phyloP scores from a whole-genome alignment of 2,113 vertebrate genomes.

The Charadrius vociferus region DNA sequence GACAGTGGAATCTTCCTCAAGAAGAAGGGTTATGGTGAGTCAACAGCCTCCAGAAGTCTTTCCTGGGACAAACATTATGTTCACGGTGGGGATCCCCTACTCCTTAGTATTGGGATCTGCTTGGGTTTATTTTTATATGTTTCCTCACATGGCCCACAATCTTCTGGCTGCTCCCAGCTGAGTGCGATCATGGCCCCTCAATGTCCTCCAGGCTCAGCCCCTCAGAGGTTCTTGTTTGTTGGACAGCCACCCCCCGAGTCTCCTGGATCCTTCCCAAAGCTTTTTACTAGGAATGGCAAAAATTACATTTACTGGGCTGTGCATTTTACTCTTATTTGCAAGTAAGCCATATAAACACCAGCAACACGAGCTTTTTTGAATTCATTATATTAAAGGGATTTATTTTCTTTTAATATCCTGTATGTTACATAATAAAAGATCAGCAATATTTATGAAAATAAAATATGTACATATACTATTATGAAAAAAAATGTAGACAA shows the following conservation, averaged over 20 bases:
- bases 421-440: not conserved
- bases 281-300: not conserved
- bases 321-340: not conserved
- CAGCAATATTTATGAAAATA: not conserved
- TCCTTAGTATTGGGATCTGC: not conserved
- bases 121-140: not conserved
- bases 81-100: not conserved
- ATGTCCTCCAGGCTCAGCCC: rapidly evolving
- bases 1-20: not conserved
- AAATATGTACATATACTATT: not conserved
- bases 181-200: not conserved
- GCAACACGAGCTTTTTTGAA: rapidly evolving
- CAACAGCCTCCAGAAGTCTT: not conserved
- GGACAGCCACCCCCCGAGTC: rapidly evolving
- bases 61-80: not conserved
- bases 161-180: not conserved
- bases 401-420: not conserved
- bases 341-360: not conserved
- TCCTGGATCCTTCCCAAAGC: rapidly evolving
- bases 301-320: not conserved
- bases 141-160: not conserved
- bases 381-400: not conserved
- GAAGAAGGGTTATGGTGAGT: not conserved
- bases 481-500: not conserved
- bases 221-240: not conserved